Conservation (phyloP, 2,797 vertebrate species). For the Morelia viridis region DNA sequence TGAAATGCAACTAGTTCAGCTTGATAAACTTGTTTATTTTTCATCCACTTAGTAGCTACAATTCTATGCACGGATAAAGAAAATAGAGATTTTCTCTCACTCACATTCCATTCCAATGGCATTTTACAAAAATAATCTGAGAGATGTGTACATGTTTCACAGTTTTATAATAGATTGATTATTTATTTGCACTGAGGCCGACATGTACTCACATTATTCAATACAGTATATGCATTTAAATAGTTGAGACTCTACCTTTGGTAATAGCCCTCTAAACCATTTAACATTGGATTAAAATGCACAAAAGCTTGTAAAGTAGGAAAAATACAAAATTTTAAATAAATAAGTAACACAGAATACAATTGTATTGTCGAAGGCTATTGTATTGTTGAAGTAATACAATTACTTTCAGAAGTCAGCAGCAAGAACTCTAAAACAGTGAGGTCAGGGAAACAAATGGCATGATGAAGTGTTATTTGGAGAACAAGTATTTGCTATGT, state of each 20-base stretch:
- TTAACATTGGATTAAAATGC: neutral
- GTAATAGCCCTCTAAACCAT: neutral
- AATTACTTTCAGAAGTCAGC: neutral
- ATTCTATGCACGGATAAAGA: neutral
- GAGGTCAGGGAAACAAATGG: too few relatives aligned
- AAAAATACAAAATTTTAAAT: neutral
- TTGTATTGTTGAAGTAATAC: too few relatives aligned
- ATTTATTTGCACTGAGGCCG: neutral
- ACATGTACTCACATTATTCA: neutral
- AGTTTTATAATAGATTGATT: neutral
- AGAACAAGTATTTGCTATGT: too few relatives aligned
- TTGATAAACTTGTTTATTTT: slow-evolving; percentile 28
- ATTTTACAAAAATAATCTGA: neutral
- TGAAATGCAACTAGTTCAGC: slow-evolving; percentile 25
- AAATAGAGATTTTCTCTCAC: neutral
- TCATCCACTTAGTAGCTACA: neutral
- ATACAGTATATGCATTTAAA: neutral
- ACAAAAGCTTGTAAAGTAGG: neutral
- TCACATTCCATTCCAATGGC: neutral
- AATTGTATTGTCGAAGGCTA: too few relatives aligned
- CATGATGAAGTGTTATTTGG: too few relatives aligned
- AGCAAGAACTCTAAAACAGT: too few relatives aligned
- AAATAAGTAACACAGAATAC: neutral
- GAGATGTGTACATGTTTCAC: neutral
- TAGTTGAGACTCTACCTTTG: neutral